A percentile compares a stretch with the other conserved stretches of the same genome.
These are phyloP conservation scores for Serranus cabrilla DNA, from an alignment of 2,797 vertebrate species.

Conservation along the genomic window DNA sequence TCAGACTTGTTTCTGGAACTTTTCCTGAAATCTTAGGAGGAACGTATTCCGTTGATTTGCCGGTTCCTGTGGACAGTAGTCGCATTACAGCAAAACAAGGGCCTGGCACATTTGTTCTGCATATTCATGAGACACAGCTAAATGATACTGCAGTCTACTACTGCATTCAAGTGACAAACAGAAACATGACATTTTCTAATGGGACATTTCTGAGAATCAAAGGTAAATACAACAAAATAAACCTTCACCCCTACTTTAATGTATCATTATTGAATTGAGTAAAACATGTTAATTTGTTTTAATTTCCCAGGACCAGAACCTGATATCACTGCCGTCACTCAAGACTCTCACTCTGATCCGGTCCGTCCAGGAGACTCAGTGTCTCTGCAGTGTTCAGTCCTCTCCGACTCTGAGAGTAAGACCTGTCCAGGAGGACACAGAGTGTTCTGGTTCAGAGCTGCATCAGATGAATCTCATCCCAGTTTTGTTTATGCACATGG, in stretches of 20 bases:
- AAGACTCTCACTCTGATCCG: background rate
- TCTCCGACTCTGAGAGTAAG: constrained; percentile 3
- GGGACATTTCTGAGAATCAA: constrained; percentile 38
- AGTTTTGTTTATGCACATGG: constrained; percentile 20
- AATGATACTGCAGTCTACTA: constrained; percentile 56
- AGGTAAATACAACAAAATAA: constrained; percentile 38
- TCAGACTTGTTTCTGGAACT: too few relatives aligned
- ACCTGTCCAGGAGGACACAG: constrained; percentile 10
- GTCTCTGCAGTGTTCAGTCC: constrained; percentile 49
- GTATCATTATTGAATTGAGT: too few relatives aligned
- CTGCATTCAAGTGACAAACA: constrained; percentile 11
- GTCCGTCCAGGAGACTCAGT: constrained; percentile 9
- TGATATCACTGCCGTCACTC: constrained; percentile 1
- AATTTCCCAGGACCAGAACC: constrained; percentile 11
- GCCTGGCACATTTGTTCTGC: constrained; percentile 30
- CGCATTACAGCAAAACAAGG: background rate
- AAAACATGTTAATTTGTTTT: too few relatives aligned
- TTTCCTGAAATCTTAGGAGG: too few relatives aligned
- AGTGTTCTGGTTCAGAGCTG: constrained; percentile 55
- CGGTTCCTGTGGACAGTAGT: background rate
- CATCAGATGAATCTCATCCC: constrained; percentile 27
- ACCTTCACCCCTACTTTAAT: too few relatives aligned
- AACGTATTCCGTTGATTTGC: accelerated
- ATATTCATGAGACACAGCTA: constrained; percentile 15
- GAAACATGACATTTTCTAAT: background rate